phyloP scores from a whole-genome alignment of 1,140 invertebrate genomes.

The Drosophila repletoides region DNA sequence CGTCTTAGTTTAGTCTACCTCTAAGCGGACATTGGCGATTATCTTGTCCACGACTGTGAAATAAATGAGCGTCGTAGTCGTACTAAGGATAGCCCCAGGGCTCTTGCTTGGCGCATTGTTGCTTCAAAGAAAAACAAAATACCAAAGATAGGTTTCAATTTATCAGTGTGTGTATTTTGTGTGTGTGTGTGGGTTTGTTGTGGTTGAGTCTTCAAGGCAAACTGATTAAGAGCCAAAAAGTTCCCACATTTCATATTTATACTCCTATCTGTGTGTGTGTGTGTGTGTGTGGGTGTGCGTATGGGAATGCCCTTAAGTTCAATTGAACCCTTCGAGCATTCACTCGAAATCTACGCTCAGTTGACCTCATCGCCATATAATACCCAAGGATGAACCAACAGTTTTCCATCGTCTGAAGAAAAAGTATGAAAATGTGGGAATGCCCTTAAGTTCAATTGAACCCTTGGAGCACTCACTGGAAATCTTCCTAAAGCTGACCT shows the following conservation, averaged over 20 bases:
- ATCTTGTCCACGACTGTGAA: slow-evolving; percentile 81
- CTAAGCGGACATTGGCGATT: slow-evolving; percentile 80
- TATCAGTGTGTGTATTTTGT: slow-evolving; percentile 53
- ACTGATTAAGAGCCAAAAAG: slow-evolving; percentile 52
- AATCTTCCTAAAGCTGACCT: no score
- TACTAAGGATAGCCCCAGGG: slow-evolving; percentile 64
- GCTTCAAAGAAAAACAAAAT: slow-evolving; percentile 65
- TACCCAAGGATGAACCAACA: background rate
- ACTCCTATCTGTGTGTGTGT: slow-evolving; percentile 17
- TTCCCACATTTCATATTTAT: slow-evolving; percentile 45
- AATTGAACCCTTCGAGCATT: slow-evolving; percentile 55
- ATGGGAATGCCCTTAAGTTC: slow-evolving; percentile 66
- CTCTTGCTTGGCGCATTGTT: slow-evolving; percentile 71
- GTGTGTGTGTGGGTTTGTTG: slow-evolving; percentile 13
- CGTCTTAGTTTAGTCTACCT: slow-evolving; percentile 37
- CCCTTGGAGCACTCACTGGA: no score
- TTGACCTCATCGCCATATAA: background rate
- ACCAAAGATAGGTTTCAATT: slow-evolving; percentile 70
- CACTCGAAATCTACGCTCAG: slow-evolving; percentile 1
- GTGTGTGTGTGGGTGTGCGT: slow-evolving; percentile 37
- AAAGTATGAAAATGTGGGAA: no score
- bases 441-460: no score
- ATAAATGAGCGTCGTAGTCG: slow-evolving; percentile 78
- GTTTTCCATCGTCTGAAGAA: background rate
- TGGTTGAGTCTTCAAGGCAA: slow-evolving; percentile 42